Evolutionary conservation across 2,888 invertebrate species (phyloP).

Genomic region (Diplolepis rosae): DNA sequence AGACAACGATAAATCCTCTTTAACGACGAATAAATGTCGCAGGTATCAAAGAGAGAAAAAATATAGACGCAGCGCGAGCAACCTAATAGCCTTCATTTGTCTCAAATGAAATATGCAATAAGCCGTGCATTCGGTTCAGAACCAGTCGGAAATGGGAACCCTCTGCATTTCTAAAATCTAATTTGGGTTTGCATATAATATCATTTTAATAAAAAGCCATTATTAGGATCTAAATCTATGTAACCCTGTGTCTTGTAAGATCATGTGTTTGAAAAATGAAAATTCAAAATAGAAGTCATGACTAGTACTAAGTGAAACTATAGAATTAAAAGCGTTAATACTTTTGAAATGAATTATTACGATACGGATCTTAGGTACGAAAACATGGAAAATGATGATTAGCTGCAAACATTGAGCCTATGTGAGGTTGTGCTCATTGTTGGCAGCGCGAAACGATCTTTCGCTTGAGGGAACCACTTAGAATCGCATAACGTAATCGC

Average conservation of each 20-base stretch:
- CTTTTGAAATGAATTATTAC: background rate
- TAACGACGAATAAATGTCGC: slow-evolving; percentile 45
- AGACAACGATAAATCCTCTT: slow-evolving; percentile 45
- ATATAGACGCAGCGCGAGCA: slow-evolving; percentile 39
- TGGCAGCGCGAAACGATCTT: slow-evolving; percentile 18
- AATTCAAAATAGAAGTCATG: too few species aligned
- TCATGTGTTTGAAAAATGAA: background rate
- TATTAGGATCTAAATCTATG: too few species aligned
- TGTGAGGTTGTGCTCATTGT: slow-evolving; percentile 16
- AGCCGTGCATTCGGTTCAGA: background rate
- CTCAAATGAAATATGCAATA: slow-evolving; percentile 40
- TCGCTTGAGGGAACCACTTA: slow-evolving; percentile 28
- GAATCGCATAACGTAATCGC: slow-evolving; percentile 42
- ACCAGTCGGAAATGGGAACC: background rate
- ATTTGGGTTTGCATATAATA: too few species aligned
- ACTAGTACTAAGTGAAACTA: too few species aligned
- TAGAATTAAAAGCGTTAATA: background rate
- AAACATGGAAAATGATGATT: background rate
- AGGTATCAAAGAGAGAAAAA: slow-evolving; percentile 35
- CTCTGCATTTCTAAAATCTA: too few species aligned
- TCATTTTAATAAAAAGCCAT: too few species aligned
- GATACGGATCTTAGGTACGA: background rate
- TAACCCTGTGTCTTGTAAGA: too few species aligned
- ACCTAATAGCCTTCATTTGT: slow-evolving; percentile 46
- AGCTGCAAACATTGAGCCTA: background rate